Base-by-base conservation (phyloP, 2,888 invertebrate species). In the Anorthoa munda region DNA sequence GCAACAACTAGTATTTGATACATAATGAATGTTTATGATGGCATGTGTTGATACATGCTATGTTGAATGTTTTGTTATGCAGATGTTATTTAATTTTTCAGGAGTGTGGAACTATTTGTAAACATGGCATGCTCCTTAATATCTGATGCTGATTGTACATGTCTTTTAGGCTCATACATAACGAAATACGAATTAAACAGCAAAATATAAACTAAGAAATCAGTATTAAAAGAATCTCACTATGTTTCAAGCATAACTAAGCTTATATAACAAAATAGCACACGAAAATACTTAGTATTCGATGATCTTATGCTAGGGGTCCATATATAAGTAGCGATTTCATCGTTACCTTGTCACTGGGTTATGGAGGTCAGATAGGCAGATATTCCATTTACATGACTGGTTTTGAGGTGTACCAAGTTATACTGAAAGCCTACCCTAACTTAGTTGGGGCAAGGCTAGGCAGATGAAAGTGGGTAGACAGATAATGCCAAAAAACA, bases 171-270 rank as follows among this genome's bases (percentile, higher is more conserved):
- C 45, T 21, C 39, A 46, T 5, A 26, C 7, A 46, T 18, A 51
- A 39, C 11, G 23, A 45, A 51, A 51, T 61, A 78, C 17, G 51
- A 60, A 77, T 61, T 70, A 48, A 46, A 55, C 1, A 77, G 39
- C 21, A 39, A 58, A 31, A 26, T 46, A 59, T 5, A 23, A 23
- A 45, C n/a, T 61, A 53, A 48, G 4, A 48, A 63, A 64, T 39
- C 26, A 66, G 60, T 75, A 56, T 18, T 65, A n/a, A 23, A 69
- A 55, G 48, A 77, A 77, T 65, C 69, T 77, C 77, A 77, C 31
- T 48, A 61, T 0, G 3, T 65, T 60, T 4, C 15, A 15, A 50
- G 21, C 45, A 13, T 15, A 68, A 4, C 15, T 66, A 53, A 0
- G 15, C 66, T 23, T 50, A 53, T 1, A 73, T 31, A 50, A 21